Evolutionary conservation across 2,113 vertebrate species (phyloP).

Genomic region (Cyphomyrus discorhynchus): DNA sequence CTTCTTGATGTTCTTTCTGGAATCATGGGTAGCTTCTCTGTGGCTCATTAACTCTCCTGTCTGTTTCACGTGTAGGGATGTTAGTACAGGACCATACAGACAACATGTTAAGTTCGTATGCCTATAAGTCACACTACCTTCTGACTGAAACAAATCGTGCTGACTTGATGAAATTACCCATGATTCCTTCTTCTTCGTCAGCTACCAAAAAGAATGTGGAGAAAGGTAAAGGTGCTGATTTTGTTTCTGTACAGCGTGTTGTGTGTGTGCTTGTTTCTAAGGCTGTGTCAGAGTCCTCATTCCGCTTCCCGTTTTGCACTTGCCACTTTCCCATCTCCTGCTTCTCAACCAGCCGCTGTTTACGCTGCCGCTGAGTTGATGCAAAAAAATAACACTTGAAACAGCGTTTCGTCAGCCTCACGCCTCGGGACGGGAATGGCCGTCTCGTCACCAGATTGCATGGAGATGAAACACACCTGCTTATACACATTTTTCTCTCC

Average conservation of each 20-base stretch:
- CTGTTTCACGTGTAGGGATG: conserved; percentile 99
- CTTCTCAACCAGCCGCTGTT: conserved; percentile 10
- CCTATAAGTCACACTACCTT: conserved; percentile 99
- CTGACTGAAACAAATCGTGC: conserved; percentile 99
- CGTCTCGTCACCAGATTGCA: not conserved
- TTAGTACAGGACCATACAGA: conserved; percentile 99
- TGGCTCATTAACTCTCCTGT: conserved; percentile 84
- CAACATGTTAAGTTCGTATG: conserved; percentile 99
- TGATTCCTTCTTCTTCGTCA: conserved; percentile 99
- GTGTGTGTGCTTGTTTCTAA: conserved; percentile 58
- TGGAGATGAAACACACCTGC: not conserved
- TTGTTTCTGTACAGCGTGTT: conserved; percentile 47
- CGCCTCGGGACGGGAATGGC: not conserved
- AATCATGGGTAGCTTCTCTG: conserved; percentile 94
- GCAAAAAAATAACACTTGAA: conserved; percentile 35
- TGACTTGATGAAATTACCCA: conserved; percentile 99
- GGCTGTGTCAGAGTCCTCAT: not conserved
- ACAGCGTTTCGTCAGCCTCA: conserved; percentile 15
- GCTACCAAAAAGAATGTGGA: conserved; percentile 99
- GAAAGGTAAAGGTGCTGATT: conserved; percentile 98
- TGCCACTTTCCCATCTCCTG: conserved; percentile 38
- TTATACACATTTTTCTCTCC: no score
- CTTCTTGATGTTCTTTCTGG: conserved; percentile 51
- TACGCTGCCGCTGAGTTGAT: conserved; percentile 13
- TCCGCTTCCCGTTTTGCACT: conserved; percentile 23